A percentile compares a stretch with the other conserved stretches of the same genome.
phyloP scores from a whole-genome alignment of 1,140 invertebrate genomes.

The Drosophila melanogaster region Release_6_plus_ISO1_MT NC_004354.4:10796501-10797000 shows the following conservation, averaged over 20 bases:
- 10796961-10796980: slow-evolving; percentile 27
- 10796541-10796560: slow-evolving; percentile 1
- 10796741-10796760: not conserved
- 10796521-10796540: slow-evolving; percentile 5
- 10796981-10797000: slow-evolving; percentile 14
- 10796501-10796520: not conserved
- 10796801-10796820: slow-evolving; percentile 51
- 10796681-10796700: slow-evolving; percentile 35
- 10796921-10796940: slow-evolving; percentile 50
- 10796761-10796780: slow-evolving; percentile 17
- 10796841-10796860: slow-evolving; percentile 8
- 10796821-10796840: slow-evolving; percentile 32
- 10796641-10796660: slow-evolving; percentile 4
- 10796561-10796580: slow-evolving; percentile 33
- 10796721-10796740: slow-evolving; percentile 2
- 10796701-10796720: slow-evolving; percentile 9
- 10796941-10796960: slow-evolving; percentile 52
- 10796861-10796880: slow-evolving; percentile 2
- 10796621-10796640: slow-evolving; percentile 14
- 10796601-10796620: slow-evolving; percentile 45
- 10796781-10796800: slow-evolving; percentile 34
- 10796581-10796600: slow-evolving; percentile 57
- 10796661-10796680: slow-evolving; percentile 23
- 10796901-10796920: slow-evolving; percentile 28
- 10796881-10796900: slow-evolving; percentile 4